Conservation (phyloP, 1,140 invertebrate genomes). For the Bombus huntii region DNA sequence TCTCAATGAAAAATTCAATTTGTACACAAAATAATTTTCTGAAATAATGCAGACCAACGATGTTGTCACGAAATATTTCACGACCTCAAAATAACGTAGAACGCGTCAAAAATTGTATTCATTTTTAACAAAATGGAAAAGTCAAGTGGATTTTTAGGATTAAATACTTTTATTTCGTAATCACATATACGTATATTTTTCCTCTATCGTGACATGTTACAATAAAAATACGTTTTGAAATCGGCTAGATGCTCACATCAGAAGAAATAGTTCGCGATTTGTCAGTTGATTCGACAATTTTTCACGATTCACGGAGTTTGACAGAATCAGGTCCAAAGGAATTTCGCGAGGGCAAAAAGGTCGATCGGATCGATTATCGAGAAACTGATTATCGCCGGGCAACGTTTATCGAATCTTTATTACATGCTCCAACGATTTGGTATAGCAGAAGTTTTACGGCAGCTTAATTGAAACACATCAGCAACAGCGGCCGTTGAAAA, state of each 20-base stretch:
- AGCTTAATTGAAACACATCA: conserved; percentile 72
- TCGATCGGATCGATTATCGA: conserved; percentile 60
- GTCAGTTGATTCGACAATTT: not conserved
- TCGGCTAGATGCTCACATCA: too few species aligned
- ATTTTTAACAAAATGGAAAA: not conserved
- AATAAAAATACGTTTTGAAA: too few species aligned
- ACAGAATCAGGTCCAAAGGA: not conserved
- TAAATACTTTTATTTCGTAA: not conserved
- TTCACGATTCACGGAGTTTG: too few species aligned
- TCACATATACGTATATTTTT: not conserved
- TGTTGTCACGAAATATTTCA: not conserved
- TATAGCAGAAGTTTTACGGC: conserved; percentile 65
- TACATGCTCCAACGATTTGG: conserved; percentile 66
- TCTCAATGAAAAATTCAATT: not conserved
- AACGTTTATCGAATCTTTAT: conserved; percentile 72
- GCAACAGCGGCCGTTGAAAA: conserved; percentile 14
- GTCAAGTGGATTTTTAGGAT: not conserved
- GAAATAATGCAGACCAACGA: too few species aligned
- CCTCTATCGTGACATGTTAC: too few species aligned
- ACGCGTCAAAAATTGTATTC: not conserved
- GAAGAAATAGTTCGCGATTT: not conserved
- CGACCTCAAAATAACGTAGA: not conserved
- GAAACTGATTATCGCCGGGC: conserved; percentile 63
- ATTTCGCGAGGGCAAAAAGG: conserved; percentile 9
- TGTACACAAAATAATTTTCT: too few species aligned